Percentiles rank a stretch among this genome's conserved stretches.
phyloP scores from a whole-genome alignment of 2,113 vertebrate genomes.

The Thryonomys swinderianus region DNA sequence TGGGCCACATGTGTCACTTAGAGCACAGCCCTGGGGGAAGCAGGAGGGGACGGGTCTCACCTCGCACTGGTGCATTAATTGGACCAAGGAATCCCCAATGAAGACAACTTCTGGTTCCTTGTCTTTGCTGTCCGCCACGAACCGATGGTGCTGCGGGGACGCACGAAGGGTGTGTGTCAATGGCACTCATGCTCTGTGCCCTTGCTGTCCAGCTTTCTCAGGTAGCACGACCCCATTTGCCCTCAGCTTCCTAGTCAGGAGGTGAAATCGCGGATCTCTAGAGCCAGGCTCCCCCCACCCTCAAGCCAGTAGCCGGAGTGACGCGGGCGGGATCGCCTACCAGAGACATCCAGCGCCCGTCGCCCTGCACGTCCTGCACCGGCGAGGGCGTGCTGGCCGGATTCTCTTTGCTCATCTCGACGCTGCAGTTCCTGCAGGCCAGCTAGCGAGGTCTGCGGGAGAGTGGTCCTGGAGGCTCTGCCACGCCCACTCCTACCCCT shows the following conservation, averaged over 20 bases:
- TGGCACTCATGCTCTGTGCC: neutral
- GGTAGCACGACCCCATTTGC: neutral
- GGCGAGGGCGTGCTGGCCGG: conserved; percentile 92
- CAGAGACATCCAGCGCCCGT: conserved; percentile 95
- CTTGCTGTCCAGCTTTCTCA: neutral
- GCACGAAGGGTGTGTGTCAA: neutral
- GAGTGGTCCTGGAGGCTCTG: neutral
- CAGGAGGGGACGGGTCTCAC: conserved; percentile 77
- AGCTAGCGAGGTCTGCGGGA: neutral
- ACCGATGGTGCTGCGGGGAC: conserved; percentile 90
- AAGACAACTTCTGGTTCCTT: conserved; percentile 94
- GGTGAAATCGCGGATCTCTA: neutral
- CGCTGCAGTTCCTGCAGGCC: neutral
- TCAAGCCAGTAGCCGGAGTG: neutral
- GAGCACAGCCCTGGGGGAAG: neutral
- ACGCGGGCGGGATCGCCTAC: conserved; percentile 81
- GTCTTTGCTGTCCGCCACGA: conserved; percentile 93
- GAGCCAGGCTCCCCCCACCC: neutral
- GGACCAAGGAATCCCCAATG: conserved; percentile 93
- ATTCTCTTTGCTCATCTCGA: conserved; percentile 90
- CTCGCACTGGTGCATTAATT: conserved; percentile 94
- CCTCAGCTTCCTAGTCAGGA: neutral
- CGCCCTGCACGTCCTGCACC: conserved; percentile 90
- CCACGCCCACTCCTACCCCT: conserved; percentile 59
- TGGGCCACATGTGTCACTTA: neutral